Conservation (phyloP, 2,797 vertebrate genomes). For the Ataeniobius toweri region DNA sequence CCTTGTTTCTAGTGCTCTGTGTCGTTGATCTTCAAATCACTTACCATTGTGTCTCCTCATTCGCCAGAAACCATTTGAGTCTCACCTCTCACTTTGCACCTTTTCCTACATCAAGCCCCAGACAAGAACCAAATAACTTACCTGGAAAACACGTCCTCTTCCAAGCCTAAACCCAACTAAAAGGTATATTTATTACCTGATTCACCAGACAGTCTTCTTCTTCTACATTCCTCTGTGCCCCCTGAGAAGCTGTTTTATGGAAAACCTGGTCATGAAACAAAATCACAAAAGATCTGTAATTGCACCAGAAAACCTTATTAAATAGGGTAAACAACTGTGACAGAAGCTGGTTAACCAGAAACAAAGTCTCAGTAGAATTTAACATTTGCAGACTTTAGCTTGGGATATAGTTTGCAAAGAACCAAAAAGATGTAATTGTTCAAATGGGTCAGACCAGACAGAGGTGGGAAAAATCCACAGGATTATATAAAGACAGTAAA, state of each 20-base stretch:
- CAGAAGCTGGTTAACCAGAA: neutral
- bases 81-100: too few relatives aligned
- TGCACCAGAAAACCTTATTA: neutral
- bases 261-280: neutral
- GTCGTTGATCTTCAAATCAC: too few relatives aligned
- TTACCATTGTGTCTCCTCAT: too few relatives aligned
- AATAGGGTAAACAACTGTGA: neutral
- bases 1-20: too few relatives aligned
- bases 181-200: too few relatives aligned
- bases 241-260: neutral
- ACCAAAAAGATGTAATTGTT: neutral
- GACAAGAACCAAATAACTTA: too few relatives aligned
- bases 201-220: too few relatives aligned
- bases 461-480: neutral
- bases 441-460: neutral
- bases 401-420: neutral
- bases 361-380: neutral
- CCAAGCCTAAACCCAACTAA: too few relatives aligned
- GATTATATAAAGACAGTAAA: neutral
- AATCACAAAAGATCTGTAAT: neutral
- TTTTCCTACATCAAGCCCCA: too few relatives aligned
- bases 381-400: neutral
- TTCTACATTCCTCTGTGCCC: too few relatives aligned
- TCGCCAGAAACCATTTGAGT: too few relatives aligned
- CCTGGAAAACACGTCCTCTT: too few relatives aligned